Evolutionary conservation across 1,140 invertebrate species (phyloP), one percentile per base, ranked within the genome.

Genomic region (Wasmannia auropunctata): DNA sequence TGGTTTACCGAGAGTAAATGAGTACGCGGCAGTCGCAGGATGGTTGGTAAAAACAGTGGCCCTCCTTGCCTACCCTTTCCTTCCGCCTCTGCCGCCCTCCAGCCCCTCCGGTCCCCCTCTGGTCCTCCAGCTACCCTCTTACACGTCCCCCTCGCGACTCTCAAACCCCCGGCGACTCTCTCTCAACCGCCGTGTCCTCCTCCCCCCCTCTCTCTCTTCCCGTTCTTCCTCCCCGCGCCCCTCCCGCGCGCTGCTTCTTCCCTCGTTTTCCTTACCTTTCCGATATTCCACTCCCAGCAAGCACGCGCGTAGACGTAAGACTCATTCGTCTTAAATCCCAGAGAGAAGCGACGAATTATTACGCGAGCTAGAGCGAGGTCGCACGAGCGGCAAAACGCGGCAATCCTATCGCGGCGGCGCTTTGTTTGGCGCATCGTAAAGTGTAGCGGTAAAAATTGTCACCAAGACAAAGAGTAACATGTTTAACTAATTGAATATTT

Each of bases 1-100:
- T 89, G 86, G 91, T 93, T 88, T 84, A 87, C 85, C 84, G 85
- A 87, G 91, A 93, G 92, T 92, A 92, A 92, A 93, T 91, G 92
- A 92, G 92, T 89, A 86, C 88, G 91, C 86, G 89, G 85, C 77
- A 91, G 85, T 91, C 87, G 85, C 88, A 88, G 84, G 86, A 87
- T 88, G 90, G 86, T 90, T 88, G 91, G 87, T 93, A 93, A 93
- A 93, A 93, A 93, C 92, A 92, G 89, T 91, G 90, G 86, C 87
- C 89, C 90, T 92, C 91, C 86, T 91, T 91, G 89, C 87, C 93
- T 88, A 83, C 88, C 87, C 88, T 86, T 86, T 83, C 85, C 90
- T 87, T 76, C 40, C 74, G 88, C 75, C 83, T 62, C 70, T 25
- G 31, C 86, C 85, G n/a, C 54, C 62, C 72, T 83, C 77, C 14